Evolutionary conservation across 2,797 vertebrate species (phyloP), one percentile per base, ranked within the genome.

Genomic region (Meriones psammophilus): DNA sequence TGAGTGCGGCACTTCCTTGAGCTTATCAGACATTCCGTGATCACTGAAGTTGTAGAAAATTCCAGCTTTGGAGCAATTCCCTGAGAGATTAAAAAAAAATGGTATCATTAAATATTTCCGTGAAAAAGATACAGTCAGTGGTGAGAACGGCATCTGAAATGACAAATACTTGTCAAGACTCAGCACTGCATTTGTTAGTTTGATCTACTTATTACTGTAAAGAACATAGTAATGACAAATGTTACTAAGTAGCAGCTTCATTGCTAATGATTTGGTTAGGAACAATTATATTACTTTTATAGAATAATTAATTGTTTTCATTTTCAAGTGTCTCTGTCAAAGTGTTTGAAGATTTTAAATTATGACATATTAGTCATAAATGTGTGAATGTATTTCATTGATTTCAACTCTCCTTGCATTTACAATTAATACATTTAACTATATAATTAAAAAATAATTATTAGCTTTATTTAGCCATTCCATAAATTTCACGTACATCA

Each of bases 41-140:
- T 99, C 98, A 99, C 98, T 96, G 99, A 99, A 95, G 98, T 99
- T 69, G 99, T 99, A 96, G 99, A 98, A 98, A 99, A 99, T 98
- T 99, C 99, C 98, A 99, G 98, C 99, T 99, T 99, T 98, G 99
- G 99, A 98, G 99, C 99, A 98, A 99, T 99, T 99, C 99, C 99
- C 99, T 99, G 91, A 1, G n/a, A 78, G 20, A 97, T 97, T 96
- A 12, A 96, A 15, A 98, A 98, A 97, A 97, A 83, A 98, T 86
- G 96, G 86, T 98, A 98, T 98, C 98, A 98, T 98, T 98, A 98
- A 97, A 98, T 95, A 98, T 97, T 98, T 98, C 98, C 97, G 97
- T 98, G 97, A 96, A 97, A 95, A 98, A 62, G 30, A 64, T 33
- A 74, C 5, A 73, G 64, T 87, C 84, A 94, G 33, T 74, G n/a